phyloP scores from a whole-genome alignment of 1,140 invertebrate species.

The Lamellibrachia luymesi region DNA sequence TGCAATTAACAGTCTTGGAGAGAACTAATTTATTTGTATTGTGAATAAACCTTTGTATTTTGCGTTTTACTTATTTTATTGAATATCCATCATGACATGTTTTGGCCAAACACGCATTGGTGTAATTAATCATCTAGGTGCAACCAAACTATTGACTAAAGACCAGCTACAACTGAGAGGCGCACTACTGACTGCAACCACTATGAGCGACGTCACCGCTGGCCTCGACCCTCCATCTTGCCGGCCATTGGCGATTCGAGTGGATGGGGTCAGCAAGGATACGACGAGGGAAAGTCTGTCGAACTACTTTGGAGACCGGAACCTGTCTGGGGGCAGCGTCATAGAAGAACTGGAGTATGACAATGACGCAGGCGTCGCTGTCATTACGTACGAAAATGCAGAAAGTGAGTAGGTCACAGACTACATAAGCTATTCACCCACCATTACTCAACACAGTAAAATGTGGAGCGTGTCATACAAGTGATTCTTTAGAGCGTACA shows the following conservation, averaged over 20 bases:
- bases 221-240: neutral
- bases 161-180: neutral
- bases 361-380: neutral
- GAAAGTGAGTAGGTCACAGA: neutral
- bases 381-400: conserved; percentile 10
- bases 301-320: neutral
- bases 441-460: neutral
- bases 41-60: neutral
- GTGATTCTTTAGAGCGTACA: too few species aligned
- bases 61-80: too few species aligned
- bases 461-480: too few species aligned
- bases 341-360: conserved; percentile 1
- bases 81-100: too few species aligned
- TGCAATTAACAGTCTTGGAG: neutral
- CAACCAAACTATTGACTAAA: neutral
- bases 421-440: neutral
- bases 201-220: neutral
- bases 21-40: neutral
- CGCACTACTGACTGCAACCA: neutral
- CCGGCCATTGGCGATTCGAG: neutral
- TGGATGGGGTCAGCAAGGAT: neutral
- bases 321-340: neutral
- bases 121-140: neutral
- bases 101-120: too few species aligned
- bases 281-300: neutral